phyloP scores from a whole-genome alignment of 2,888 invertebrate genomes.

The Himalopsyche tibetana region DNA sequence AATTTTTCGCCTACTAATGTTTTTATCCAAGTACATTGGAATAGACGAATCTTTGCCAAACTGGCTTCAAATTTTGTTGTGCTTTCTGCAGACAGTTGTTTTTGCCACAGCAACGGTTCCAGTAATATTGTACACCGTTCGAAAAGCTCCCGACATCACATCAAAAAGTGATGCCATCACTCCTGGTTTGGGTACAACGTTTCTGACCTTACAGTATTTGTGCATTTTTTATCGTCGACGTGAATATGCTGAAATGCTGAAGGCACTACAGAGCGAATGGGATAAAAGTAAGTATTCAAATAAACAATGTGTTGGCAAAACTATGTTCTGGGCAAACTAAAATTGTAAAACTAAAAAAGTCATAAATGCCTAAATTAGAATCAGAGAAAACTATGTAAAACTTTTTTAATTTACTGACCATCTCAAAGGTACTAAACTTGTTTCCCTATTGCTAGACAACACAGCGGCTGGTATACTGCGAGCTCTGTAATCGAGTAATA shows the following conservation, averaged over 20 bases:
- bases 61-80: neutral
- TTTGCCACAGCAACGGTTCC: neutral
- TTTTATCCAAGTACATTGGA: neutral
- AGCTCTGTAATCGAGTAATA: no score
- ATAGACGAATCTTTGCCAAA: neutral
- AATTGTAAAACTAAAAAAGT: no score
- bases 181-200: neutral
- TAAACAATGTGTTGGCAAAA: neutral
- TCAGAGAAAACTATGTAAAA: no score
- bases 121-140: neutral
- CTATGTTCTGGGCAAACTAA: no score
- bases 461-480: no score
- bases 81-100: neutral
- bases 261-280: neutral
- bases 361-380: no score
- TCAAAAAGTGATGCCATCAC: neutral
- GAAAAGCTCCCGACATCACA: neutral
- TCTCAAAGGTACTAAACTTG: no score
- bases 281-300: neutral
- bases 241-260: neutral
- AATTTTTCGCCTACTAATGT: neutral
- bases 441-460: no score
- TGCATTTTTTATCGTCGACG: neutral
- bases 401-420: no score
- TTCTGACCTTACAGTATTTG: neutral